These are phyloP conservation scores for Limanda limanda DNA, from an alignment of 2,113 vertebrate genomes.

Conservation along the genomic window DNA sequence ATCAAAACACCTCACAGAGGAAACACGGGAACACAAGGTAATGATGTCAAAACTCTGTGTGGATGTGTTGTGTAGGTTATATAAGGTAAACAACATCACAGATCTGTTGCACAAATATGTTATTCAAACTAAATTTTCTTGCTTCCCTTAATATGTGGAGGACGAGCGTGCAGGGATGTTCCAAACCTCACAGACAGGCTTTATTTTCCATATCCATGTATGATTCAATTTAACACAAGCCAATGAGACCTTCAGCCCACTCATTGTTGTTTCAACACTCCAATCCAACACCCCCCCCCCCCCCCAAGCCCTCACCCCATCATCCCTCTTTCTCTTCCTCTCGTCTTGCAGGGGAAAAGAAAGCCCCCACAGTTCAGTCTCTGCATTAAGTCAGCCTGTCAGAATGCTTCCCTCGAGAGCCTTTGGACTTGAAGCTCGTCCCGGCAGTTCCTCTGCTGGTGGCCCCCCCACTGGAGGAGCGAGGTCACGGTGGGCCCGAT, in stretches of 20 bases:
- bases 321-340: slow-evolving; percentile 33
- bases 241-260: background rate
- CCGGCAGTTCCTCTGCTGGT: slow-evolving; percentile 72
- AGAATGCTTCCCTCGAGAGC: slow-evolving; percentile 86
- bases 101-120: background rate
- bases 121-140: background rate
- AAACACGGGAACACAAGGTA: slow-evolving; percentile 15
- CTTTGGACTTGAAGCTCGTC: slow-evolving; percentile 86
- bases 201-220: slow-evolving; percentile 10
- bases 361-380: slow-evolving; percentile 63
- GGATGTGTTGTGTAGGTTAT: background rate
- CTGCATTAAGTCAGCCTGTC: slow-evolving; percentile 91
- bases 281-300: slow-evolving; percentile 15
- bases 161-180: background rate
- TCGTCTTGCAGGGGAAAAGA: slow-evolving; percentile 66
- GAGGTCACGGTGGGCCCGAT: slow-evolving; percentile 58
- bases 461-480: slow-evolving; percentile 58
- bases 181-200: slow-evolving; percentile 1
- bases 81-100: slow-evolving; percentile 6
- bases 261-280: slow-evolving; percentile 33
- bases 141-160: background rate
- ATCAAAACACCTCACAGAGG: slow-evolving; percentile 49
- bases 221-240: slow-evolving; percentile 39
- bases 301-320: slow-evolving; percentile 24
- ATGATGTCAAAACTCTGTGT: slow-evolving; percentile 3